Evolutionary conservation across 2,888 invertebrate species (phyloP), one percentile per base, ranked within the genome.

Genomic region (Plagodis dolabraria): DNA sequence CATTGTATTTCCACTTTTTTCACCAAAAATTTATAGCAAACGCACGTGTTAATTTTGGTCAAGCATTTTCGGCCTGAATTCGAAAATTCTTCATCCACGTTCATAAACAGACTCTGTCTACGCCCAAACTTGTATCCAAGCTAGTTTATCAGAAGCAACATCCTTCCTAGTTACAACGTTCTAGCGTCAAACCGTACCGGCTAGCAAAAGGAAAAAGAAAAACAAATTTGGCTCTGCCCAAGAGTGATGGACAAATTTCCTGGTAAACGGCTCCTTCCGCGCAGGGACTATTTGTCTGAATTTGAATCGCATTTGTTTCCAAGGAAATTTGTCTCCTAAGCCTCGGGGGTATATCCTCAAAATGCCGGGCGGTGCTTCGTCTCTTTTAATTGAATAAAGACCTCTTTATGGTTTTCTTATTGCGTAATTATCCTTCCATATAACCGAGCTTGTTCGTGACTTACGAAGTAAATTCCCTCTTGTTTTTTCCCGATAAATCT

Each of bases 221-320:
- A 84, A 85, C 83, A 85, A 88, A 89, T 86, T 86, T 82, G 79
- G 79, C 80, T 80, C 77, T 78, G 85, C 83, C 82, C 84, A 83
- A 86, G 89, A 91, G 81, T 92, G 89, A 92, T 90, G 88, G 88
- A 88, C 87, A 86, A 89, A 91, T 92, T 90, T 90, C 86, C 88
- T 86, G 85, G 90, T 86, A 91, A 91, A 87, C 87, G 87, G 86
- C 83, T 86, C 77, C 85, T 82, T 83, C 89, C 92, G 90, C 91
- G 75, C 75, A 58, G 92, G 92, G 91, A 90, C 91, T 89, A 91
- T 91, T 92, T 89, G 88, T 92, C 89, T 92, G 90, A 90, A 90
- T 92, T 91, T 91, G 89, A 91, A 91, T 91, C 89, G 87, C 90
- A 90, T 91, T 91, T 90, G 87, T 92, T 91, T 87, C 82, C 80